Evolutionary conservation across 2,113 vertebrate species (phyloP), one percentile per base, ranked within the genome.

Genomic region (Tautogolabrus adspersus): DNA sequence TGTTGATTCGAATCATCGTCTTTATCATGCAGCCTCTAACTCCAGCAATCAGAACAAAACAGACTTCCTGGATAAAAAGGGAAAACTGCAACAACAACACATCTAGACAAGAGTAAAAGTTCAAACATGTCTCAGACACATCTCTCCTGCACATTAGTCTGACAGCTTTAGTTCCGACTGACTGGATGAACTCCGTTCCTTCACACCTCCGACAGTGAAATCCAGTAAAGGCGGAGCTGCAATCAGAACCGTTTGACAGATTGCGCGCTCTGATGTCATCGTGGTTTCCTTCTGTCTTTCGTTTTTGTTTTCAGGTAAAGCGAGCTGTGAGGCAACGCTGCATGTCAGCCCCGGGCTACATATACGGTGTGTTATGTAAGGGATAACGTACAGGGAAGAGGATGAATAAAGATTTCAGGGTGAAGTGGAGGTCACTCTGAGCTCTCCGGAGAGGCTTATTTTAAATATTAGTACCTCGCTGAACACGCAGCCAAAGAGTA

Each of bases 381-480:
- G 74, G 74, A 75, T 78, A 57, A 81, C 73, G 62, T 66, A 75
- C 62, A 66, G 26, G 23, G 79, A 77, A 62, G 66, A 63, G 49
- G 38, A 46, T 44, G 49, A 62, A 46, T 30, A 42, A 19, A 55
- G 49, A 47, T 6, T 5, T 13, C 15, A 13, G 38, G 75, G 67
- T 66, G 37, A 54, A 37, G 68, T 11, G 0, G 26, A 75, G 74
- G 70, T 75, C 52, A 46, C 55, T 18, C 68, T 76, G 77, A 84
- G 67, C 72, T 26, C 37, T 56, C 18, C 69, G 63, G 40, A 79
- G 71, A 72, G 62, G 74, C 75, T 87, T 84, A 84, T 37, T 77
- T 63, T 19, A 67, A 76, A 76, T 55, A 55, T 73, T 59, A 83
- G 80, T 3, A 87, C 76, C 68, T 54, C 66, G 52, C 55, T 49